Conservation (phyloP, 2,888 invertebrate genomes). For the Trypoxylon attenuatum region DNA sequence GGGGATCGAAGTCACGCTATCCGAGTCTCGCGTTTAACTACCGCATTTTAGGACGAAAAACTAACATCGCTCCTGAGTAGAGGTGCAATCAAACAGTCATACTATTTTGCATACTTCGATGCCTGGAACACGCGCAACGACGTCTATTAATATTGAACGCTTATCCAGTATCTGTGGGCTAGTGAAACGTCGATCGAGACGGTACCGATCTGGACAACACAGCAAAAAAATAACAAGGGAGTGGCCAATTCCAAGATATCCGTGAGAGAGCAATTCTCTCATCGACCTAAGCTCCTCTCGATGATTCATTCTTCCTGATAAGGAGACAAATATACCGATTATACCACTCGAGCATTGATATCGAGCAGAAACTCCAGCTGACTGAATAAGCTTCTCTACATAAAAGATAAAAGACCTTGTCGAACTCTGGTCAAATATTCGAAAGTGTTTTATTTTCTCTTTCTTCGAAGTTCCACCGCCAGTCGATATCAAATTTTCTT, state of each 20-base stretch:
- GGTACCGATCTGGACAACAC: too few species aligned
- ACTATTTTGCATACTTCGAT: neutral
- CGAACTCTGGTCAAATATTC: neutral
- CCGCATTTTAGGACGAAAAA: too few species aligned
- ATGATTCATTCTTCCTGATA: conserved; percentile 21
- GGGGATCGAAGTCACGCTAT: conserved; percentile 21
- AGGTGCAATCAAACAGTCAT: neutral
- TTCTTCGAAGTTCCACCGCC: neutral
- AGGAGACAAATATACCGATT: conserved; percentile 1
- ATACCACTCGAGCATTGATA: neutral
- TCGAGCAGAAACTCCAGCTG: neutral
- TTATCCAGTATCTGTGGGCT: neutral
- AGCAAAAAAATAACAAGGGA: neutral
- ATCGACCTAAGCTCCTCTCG: neutral
- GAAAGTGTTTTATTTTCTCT: neutral
- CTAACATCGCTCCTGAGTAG: too few species aligned
- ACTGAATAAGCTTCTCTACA: neutral
- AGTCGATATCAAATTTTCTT: neutral
- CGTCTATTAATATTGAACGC: neutral
- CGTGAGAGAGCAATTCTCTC: neutral
- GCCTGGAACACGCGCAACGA: neutral
- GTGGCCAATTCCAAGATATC: neutral
- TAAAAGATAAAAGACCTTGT: conserved; percentile 6
- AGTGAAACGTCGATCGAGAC: neutral
- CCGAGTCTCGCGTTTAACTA: neutral